Conservation (phyloP, 2,113 vertebrate species). For the Neolamprologus tretocephalus region DNA sequence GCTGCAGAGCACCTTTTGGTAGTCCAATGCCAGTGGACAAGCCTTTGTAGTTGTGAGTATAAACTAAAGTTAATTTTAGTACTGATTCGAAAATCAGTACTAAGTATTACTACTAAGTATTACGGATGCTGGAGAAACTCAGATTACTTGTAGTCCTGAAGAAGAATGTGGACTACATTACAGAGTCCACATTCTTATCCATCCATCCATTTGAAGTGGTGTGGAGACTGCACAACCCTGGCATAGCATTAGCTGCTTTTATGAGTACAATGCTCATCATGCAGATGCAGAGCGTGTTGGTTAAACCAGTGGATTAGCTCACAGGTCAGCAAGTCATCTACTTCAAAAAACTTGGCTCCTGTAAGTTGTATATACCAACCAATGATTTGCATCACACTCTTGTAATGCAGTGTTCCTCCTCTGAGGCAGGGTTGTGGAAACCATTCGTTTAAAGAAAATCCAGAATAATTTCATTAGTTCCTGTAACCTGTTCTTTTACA, state of each 20-base stretch:
- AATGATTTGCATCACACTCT: background rate
- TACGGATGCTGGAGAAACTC: background rate
- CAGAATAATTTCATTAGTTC: background rate
- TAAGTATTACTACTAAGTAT: background rate
- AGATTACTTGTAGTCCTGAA: background rate
- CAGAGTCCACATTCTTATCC: background rate
- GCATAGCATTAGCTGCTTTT: background rate
- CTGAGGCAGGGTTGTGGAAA: background rate
- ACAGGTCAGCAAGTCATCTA: background rate
- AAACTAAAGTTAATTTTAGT: background rate
- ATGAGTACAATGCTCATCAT: background rate
- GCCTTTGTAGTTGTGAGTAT: fast-evolving
- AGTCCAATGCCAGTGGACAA: background rate
- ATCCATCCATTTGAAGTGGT: background rate
- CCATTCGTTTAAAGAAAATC: fast-evolving
- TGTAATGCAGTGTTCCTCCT: fast-evolving
- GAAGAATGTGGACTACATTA: background rate
- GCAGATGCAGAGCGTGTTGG: fast-evolving
- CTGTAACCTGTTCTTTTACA: background rate
- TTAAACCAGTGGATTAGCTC: background rate
- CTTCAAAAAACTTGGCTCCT: background rate
- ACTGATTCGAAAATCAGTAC: background rate
- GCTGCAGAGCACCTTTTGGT: background rate
- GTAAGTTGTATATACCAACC: background rate
- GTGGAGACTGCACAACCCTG: background rate